phyloP scores from a whole-genome alignment of 2,113 vertebrate species.

The Romanogobio albipinnatus region DNA sequence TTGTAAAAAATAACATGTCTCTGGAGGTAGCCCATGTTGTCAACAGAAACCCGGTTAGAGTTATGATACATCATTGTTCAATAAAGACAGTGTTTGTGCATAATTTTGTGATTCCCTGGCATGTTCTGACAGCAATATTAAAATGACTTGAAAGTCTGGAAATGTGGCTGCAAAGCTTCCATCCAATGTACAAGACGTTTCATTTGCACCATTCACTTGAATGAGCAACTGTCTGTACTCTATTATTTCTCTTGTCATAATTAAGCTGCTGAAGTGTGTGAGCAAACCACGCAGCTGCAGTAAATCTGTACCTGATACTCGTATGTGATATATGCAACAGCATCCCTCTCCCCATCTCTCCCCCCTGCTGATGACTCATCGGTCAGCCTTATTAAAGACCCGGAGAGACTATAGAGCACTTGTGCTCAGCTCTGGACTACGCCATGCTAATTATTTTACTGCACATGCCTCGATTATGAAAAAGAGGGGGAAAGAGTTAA shows the following conservation, averaged over 20 bases:
- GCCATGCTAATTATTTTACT: slow-evolving; percentile 74
- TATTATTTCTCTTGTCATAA: slow-evolving; percentile 11
- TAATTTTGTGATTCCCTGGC: not conserved
- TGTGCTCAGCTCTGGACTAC: slow-evolving; percentile 69
- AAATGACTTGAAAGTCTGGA: slow-evolving; percentile 4
- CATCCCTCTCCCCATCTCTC: slow-evolving; percentile 66
- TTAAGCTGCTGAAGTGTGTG: slow-evolving; percentile 17
- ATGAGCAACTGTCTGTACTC: not conserved
- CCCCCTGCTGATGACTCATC: slow-evolving; percentile 71
- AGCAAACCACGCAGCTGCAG: not conserved
- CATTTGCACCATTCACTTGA: not conserved
- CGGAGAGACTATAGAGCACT: slow-evolving; percentile 79
- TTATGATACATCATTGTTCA: not conserved
- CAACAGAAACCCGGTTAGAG: not conserved
- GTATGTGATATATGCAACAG: slow-evolving; percentile 66
- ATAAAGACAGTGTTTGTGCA: not conserved
- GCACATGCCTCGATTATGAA: slow-evolving; percentile 75
- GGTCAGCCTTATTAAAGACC: slow-evolving; percentile 78
- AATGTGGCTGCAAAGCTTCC: slow-evolving; percentile 1
- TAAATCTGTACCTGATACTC: slow-evolving; percentile 12
- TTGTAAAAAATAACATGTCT: not conserved
- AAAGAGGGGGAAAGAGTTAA: slow-evolving; percentile 49
- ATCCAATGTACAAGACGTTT: not conserved
- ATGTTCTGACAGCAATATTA: not conserved
- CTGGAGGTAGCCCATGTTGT: not conserved